Base-by-base conservation (phyloP, 2,797 vertebrate species). In the Eremophila alpestris region DNA sequence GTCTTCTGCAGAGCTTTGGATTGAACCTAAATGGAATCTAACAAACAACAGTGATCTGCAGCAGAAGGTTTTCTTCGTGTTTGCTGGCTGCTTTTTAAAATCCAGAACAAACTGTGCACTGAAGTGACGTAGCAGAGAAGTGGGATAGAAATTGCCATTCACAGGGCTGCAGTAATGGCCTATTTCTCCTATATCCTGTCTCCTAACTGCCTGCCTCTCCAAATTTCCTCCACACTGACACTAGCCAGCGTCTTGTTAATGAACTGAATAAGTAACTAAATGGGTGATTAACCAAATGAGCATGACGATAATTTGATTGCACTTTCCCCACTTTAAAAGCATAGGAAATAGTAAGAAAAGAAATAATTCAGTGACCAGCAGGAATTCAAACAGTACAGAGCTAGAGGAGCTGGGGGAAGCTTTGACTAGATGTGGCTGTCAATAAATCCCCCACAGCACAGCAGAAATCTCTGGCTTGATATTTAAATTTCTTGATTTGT, bases 221-320 rank as follows among this genome's bases (percentile, higher is more conserved):
- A 16, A 87, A 91, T 89, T 93, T 86, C 94, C 92, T 90, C 94
- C 54, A 22, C 32, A 23, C 63, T 93, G 94, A 95, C 76, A 95
- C 81, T 58, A 91, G 77, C 83, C 86, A 52, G 55, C 3, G 0
- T 82, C 87, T 90, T 86, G 77, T 78, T 93, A 90, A 97, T 90
- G 76, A 94, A 81, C 94, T 86, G 76, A 94, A 92, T 96, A 91
- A 96, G 95, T 96, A 92, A 97, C 93, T 86, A 67, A 97, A 89
- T 51, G 79, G 76, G 91, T 91, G 94, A 95, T 96, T 97, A 96
- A 91, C 82, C 92, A 92, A 93, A 96, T 79, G 89, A 93, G 84
- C 87, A 89, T 88, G 89, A 76, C 41, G 22, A 91, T 91, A 43
- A 90, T 88, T 91, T 93, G 89, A 93, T 95, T 92, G 92, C 5